A percentile compares a stretch with the other conserved stretches of the same genome.
phyloP scores from a whole-genome alignment of 23 tunicate genomes.

The Ascidia mentula region DNA sequence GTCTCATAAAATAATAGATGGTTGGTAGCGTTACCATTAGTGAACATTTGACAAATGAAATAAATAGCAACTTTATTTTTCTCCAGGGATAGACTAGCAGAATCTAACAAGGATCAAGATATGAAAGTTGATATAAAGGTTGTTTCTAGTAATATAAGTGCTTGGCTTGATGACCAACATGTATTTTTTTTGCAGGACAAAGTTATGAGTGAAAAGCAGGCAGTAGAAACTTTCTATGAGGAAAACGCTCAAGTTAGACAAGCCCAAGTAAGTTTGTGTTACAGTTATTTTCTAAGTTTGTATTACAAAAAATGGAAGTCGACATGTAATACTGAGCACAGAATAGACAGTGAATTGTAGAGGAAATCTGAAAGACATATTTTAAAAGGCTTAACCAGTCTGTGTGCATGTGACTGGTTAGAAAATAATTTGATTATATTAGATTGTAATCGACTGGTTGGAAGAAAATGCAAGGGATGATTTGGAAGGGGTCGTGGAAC shows the following conservation, averaged over 20 bases:
- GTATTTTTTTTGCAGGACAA: constrained; percentile 26
- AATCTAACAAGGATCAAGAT: neutral
- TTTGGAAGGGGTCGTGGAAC: constrained; percentile 41
- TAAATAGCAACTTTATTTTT: too few species aligned
- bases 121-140: constrained; percentile 26
- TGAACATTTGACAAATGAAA: too few species aligned
- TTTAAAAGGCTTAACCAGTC: too few species aligned
- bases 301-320: too few species aligned
- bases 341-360: too few species aligned
- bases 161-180: neutral
- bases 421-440: neutral
- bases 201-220: constrained; percentile 49
- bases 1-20: too few species aligned
- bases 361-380: too few species aligned
- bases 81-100: constrained; percentile 30
- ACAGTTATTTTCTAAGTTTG: too few species aligned
- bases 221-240: constrained; percentile 32
- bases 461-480: constrained; percentile 85
- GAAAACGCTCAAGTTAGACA: constrained; percentile 61
- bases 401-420: too few species aligned
- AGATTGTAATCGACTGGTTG: constrained; percentile 93
- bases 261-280: constrained; percentile 60
- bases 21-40: too few species aligned
- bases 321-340: too few species aligned
- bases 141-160: neutral